phyloP scores from a whole-genome alignment of 2,888 invertebrate species.

The Euclidia mi region DNA sequence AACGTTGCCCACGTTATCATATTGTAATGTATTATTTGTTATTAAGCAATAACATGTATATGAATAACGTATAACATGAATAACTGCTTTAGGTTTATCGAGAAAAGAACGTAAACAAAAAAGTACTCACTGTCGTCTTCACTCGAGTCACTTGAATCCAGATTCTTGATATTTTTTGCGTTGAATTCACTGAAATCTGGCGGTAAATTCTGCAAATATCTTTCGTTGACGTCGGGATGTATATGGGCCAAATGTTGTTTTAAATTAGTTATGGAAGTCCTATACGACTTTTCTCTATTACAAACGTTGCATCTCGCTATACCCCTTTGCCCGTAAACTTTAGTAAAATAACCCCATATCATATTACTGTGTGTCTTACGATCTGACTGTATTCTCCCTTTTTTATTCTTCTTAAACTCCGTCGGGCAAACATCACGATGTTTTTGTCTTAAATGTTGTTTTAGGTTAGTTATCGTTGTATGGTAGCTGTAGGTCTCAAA shows the following conservation, averaged over 20 bases:
- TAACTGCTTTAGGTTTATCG: too few relatives aligned
- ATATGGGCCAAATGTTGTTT: not conserved
- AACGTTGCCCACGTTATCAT: too few relatives aligned
- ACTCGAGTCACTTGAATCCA: too few relatives aligned
- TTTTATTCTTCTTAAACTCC: not conserved
- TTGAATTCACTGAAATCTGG: not conserved
- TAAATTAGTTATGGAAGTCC: not conserved
- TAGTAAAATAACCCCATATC: slow-evolving; percentile 3
- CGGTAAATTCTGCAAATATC: slow-evolving; percentile 2
- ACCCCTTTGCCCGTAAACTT: not conserved
- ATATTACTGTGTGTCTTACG: not conserved
- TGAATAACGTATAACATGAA: too few relatives aligned
- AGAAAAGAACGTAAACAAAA: too few relatives aligned
- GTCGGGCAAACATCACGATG: slow-evolving; percentile 1
- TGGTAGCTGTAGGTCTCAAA: not conserved
- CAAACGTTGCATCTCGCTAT: slow-evolving; percentile 3
- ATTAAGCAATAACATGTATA: too few relatives aligned
- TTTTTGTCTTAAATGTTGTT: slow-evolving; percentile 10
- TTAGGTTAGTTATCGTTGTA: slow-evolving; percentile 17
- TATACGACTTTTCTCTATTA: not conserved
- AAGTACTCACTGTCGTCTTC: too few relatives aligned
- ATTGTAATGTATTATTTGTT: too few relatives aligned
- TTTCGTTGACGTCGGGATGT: not conserved
- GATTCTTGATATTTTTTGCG: not conserved
- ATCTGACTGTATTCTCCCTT: not conserved